Evolutionary conservation across 92 coral and sea anemone species (phyloP), one percentile per base, ranked within the genome.

Genomic region (Zoanthus sociatus): DNA sequence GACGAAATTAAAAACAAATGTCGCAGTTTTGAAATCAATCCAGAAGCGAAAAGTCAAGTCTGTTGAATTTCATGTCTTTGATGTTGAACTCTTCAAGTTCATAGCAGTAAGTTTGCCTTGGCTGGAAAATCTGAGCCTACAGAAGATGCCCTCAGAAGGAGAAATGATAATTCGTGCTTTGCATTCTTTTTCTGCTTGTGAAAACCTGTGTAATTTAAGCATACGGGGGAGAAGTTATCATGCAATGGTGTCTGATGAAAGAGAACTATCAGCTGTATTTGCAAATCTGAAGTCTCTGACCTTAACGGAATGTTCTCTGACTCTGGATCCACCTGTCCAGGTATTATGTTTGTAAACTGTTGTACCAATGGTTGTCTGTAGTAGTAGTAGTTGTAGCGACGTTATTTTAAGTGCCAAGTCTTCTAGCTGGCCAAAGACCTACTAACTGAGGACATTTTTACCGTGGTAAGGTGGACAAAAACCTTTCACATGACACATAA

Each of bases 1-100:
- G 30, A 21, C 77, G 45, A 37, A 14, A 69, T n/a, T 78, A n/a
- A 78, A 58, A 63, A 60, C 53, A 32, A 32, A 45, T 37, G 71
- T 17, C 30, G 16, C 37, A 15, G 11, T 33, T 32, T 20, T 78
- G 83, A 78, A 45, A 78, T 37, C 66, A 7, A 42, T 78, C 16
- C 53, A 78, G 71, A 78, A 78, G 58, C 53, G 83, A 31, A 58
- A 78, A 48, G 17, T 78, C 33, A 78, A 78, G 70, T 78, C 83
- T 6, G 16, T 78, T 26, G 72, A 78, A 31, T 78, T 78, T 60
- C 6, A 21, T 17, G 72, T 78, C 1, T 78, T 78, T 61, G 70
- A 78, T 12, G 48, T 78, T 9, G 69, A 78, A 11, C 83, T 78
- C 21, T 78, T 78, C 26, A 78, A 31, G 83, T 4, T 78, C 18